Conservation (phyloP, 1,140 invertebrate genomes). For the Batillaria attramentaria region DNA sequence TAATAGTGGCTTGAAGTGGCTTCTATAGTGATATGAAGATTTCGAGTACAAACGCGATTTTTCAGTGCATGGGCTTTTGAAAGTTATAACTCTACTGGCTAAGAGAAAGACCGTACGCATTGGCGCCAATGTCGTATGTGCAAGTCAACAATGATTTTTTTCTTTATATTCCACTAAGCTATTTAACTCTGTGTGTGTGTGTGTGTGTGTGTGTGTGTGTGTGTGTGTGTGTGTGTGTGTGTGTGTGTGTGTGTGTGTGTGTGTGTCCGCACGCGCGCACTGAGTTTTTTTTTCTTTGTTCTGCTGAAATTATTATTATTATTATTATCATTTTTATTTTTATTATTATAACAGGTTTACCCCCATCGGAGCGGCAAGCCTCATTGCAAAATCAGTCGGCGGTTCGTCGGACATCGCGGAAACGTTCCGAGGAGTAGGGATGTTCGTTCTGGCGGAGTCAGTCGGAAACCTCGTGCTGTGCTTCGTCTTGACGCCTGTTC, state of each 20-base stretch:
- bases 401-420: slow-evolving; percentile 83
- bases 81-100: background rate
- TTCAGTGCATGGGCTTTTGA: background rate
- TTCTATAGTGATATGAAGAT: too few relatives aligned
- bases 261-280: background rate
- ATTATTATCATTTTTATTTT: too few relatives aligned
- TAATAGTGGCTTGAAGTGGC: too few relatives aligned
- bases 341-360: slow-evolving; percentile 78
- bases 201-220: slow-evolving; percentile 22
- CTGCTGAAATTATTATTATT: too few relatives aligned
- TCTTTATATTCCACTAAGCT: background rate
- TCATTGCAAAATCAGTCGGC: slow-evolving; percentile 92
- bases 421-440: slow-evolving; percentile 81
- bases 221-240: slow-evolving; percentile 23
- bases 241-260: background rate
- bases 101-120: background rate
- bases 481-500: slow-evolving; percentile 85
- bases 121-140: too few relatives aligned
- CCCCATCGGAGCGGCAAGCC: slow-evolving; percentile 89
- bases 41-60: too few relatives aligned
- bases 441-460: slow-evolving; percentile 88
- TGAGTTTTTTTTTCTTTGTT: background rate
- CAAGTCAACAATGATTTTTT: too few relatives aligned
- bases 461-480: slow-evolving; percentile 89
- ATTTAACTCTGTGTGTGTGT: background rate